These are phyloP conservation scores for Protonemura montana DNA, from an alignment of 2,888 invertebrate genomes.

Conservation along the genomic window DNA sequence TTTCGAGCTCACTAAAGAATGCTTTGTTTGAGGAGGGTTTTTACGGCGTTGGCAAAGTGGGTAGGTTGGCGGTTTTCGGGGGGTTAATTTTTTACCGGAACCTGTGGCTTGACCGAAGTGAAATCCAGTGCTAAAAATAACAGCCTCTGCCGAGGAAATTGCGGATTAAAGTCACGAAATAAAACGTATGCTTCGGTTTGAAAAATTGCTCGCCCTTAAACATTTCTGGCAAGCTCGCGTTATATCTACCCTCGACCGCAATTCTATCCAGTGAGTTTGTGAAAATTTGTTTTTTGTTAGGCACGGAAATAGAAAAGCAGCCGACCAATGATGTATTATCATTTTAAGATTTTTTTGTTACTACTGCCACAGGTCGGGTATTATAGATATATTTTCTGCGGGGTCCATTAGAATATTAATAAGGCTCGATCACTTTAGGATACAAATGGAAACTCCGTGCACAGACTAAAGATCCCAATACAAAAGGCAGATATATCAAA, in stretches of 20 bases:
- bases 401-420: not conserved
- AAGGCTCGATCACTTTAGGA: not conserved
- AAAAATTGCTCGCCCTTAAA: conserved; percentile 16
- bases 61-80: conserved; percentile 28
- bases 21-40: conserved; percentile 46
- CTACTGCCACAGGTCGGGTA: not conserved
- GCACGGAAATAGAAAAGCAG: not conserved
- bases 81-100: conserved; percentile 39
- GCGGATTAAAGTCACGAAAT: conserved; percentile 35
- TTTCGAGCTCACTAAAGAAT: conserved; percentile 42
- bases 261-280: not conserved
- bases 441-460: not conserved
- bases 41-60: conserved; percentile 38
- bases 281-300: not conserved
- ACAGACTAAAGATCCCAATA: not conserved
- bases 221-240: not conserved
- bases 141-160: conserved; percentile 19
- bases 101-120: conserved; percentile 28
- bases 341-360: not conserved
- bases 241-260: not conserved
- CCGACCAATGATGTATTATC: not conserved
- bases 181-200: conserved; percentile 28
- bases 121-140: conserved; percentile 36
- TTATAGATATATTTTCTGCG: not conserved
- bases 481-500: not conserved